Conservation (phyloP, 92 coral and sea anemone genomes). For the Blastomussa wellsi region DNA sequence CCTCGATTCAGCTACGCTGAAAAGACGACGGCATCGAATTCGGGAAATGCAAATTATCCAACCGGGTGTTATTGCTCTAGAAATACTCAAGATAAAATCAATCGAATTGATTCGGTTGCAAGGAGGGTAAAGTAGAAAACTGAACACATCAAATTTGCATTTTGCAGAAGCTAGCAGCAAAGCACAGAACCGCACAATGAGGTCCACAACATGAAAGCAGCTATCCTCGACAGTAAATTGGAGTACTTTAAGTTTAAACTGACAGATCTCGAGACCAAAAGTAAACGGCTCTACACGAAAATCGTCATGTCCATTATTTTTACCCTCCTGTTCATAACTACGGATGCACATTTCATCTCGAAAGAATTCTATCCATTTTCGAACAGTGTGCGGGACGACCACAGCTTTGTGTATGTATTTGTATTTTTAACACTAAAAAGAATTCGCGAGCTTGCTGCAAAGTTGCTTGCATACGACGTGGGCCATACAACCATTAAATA, state of each 20-base stretch:
- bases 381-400: background rate
- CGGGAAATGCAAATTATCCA: background rate
- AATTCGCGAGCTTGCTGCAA: slow-evolving; percentile 13
- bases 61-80: background rate
- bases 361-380: background rate
- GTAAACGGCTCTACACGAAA: slow-evolving; percentile 8
- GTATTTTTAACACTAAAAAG: background rate
- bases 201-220: background rate
- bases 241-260: background rate
- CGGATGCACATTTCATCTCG: background rate
- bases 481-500: slow-evolving; percentile 30
- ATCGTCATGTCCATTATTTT: background rate
- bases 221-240: background rate
- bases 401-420: background rate
- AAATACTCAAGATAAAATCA: background rate
- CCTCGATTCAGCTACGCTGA: background rate
- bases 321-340: background rate
- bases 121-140: background rate
- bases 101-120: background rate
- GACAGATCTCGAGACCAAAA: slow-evolving; percentile 19
- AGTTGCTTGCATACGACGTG: slow-evolving; percentile 21
- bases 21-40: background rate
- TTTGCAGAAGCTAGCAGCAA: slow-evolving; percentile 6
- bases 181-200: background rate
- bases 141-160: slow-evolving; percentile 7